phyloP scores from a whole-genome alignment of 2,888 invertebrate species.

The Argynnis bischoffii region DNA sequence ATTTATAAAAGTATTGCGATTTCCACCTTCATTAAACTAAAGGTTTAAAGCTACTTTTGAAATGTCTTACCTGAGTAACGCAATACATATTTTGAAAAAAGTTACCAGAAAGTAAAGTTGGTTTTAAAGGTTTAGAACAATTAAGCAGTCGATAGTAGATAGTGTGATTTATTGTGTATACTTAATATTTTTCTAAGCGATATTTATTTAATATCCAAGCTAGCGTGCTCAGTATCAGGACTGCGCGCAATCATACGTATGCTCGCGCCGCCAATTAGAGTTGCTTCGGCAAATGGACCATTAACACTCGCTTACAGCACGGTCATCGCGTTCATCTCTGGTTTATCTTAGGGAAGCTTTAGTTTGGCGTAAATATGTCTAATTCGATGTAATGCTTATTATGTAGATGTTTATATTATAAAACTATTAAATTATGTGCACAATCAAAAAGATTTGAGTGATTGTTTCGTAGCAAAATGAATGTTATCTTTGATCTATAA shows the following conservation, averaged over 20 bases:
- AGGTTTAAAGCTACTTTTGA: too few relatives aligned
- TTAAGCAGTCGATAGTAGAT: not conserved
- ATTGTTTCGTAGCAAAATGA: too few relatives aligned
- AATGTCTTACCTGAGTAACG: too few relatives aligned
- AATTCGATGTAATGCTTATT: slow-evolving; percentile 33
- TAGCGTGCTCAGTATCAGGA: slow-evolving; percentile 35
- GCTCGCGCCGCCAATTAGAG: slow-evolving; percentile 41
- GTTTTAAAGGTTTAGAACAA: too few relatives aligned
- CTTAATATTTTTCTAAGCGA: slow-evolving; percentile 4
- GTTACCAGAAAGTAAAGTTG: too few relatives aligned
- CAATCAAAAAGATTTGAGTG: too few relatives aligned
- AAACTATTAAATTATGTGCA: too few relatives aligned
- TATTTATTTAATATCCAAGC: slow-evolving; percentile 2
- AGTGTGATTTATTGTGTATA: too few relatives aligned
- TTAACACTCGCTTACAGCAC: slow-evolving; percentile 66
- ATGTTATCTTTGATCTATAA: too few relatives aligned
- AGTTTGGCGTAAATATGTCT: slow-evolving; percentile 33
- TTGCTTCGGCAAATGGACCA: slow-evolving; percentile 65
- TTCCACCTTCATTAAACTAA: too few relatives aligned
- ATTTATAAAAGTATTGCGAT: too few relatives aligned
- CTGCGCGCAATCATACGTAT: slow-evolving; percentile 26
- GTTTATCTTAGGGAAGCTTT: slow-evolving; percentile 31
- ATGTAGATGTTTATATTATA: not conserved
- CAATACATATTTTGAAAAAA: too few relatives aligned
- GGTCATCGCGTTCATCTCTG: slow-evolving; percentile 32